Base-by-base conservation (phyloP, 2,888 invertebrate species). In the Acrobasis repandana region DNA sequence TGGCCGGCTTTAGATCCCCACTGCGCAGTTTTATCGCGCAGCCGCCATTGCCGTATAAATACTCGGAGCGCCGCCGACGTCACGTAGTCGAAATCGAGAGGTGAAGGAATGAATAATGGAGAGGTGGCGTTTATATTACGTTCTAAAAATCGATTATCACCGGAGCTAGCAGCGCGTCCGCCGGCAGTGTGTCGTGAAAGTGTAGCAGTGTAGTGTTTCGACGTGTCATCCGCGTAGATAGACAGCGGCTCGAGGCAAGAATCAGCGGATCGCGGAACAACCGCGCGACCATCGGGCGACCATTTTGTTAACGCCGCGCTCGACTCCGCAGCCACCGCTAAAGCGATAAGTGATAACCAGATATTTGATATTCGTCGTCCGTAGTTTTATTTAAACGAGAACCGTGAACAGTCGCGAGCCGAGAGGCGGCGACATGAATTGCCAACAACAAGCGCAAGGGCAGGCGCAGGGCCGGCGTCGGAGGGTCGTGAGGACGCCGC, bases 1-100 rank as follows among this genome's bases (percentile, higher is more conserved):
- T 77, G 51, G 71, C 11, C 5, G 6, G 82, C 89, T 73, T 90
- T 90, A 87, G 60, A 68, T 77, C 88, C 91, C 90, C 88, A 82
- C 91, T 65, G 80, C 86, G 87, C 88, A 87, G 28, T 62, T 59
- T 51, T 68, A 65, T 63, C 77, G 85, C 87, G 88, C 90, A 86
- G 87, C 86, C 85, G 88, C 86, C 85, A 86, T 86, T 71, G 67
- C 69, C 63, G 65, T 85, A 88, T 90, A 90, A 82, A 91, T 80
- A 75, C 80, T 51, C 57, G 70, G 80, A 77, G 83, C 85, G 83
- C 85, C 80, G 68, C 74, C 85, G 76, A 79, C 83, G 86, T 88
- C 83, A 89, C 87, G 88, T 87, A 91, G 91, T 91, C 82, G 86
- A 87, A 89, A 85, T 90, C 88, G 90, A 89, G 86, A 88, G 88